A percentile compares a stretch with the other conserved stretches of the same genome.
Conservation (phyloP, 2,888 invertebrate genomes). For the Slavum lentiscoides region DNA sequence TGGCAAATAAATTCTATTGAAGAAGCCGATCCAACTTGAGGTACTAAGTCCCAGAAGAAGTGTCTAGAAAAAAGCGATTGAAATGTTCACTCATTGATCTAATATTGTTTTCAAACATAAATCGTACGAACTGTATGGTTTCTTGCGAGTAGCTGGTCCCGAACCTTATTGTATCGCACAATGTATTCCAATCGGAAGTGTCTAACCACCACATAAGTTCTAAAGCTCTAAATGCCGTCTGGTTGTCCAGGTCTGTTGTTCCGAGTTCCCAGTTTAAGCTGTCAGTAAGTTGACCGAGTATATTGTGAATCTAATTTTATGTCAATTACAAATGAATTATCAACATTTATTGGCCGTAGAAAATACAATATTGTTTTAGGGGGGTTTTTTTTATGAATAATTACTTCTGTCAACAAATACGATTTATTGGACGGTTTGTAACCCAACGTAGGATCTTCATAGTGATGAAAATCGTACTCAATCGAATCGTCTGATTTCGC, state of each 20-base stretch:
- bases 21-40: slow-evolving; percentile 70
- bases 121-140: slow-evolving; percentile 64
- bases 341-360: neutral
- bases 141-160: slow-evolving; percentile 77
- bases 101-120: slow-evolving; percentile 4
- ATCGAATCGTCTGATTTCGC: slow-evolving; percentile 27
- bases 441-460: slow-evolving; percentile 56
- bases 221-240: slow-evolving; percentile 61
- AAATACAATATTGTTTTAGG: neutral
- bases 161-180: slow-evolving; percentile 58
- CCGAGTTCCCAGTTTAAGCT: slow-evolving; percentile 58
- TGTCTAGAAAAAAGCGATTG: slow-evolving; percentile 61
- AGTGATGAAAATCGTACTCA: slow-evolving; percentile 46
- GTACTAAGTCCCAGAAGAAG: slow-evolving; percentile 73
- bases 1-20: slow-evolving; percentile 70
- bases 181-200: slow-evolving; percentile 59
- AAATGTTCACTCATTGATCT: neutral
- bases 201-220: slow-evolving; percentile 61
- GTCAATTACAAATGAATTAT: neutral
- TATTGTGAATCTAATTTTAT: slow-evolving; percentile 55
- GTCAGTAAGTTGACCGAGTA: slow-evolving; percentile 56
- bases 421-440: slow-evolving; percentile 56
- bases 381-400: neutral
- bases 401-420: slow-evolving; percentile 56
- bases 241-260: slow-evolving; percentile 60